Base-by-base conservation (phyloP, 2,113 vertebrate species). In the Sprattus sprattus region DNA sequence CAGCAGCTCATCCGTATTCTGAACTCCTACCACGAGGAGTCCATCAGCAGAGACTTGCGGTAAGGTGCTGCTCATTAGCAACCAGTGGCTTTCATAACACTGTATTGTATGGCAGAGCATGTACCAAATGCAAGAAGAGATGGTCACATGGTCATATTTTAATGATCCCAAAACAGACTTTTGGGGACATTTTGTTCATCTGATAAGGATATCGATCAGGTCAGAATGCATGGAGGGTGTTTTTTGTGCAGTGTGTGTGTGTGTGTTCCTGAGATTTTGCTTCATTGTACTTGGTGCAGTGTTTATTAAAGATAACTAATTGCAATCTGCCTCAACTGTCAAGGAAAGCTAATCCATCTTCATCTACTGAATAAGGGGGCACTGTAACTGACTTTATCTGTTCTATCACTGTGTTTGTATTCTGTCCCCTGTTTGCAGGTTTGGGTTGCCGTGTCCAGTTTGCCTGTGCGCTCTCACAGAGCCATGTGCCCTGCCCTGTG, bases 1-100 rank as follows among this genome's bases (percentile, higher is more conserved):
- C 9, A 90, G 82, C 85, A 91, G 89, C 89, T 95, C 81, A 95
- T 95, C 44, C 91, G 92, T 25, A 92, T 95, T 83, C 93, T 95
- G 64, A 94, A 94, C 25, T 90, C 89, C 0, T 94, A 93, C 85
- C 90, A 94, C 0, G 81, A 90, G 0, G 89, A 95, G 83, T 91
- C 91, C 6, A 89, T 92, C 88, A 86, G 85, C 88, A 86, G 89
- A 44, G 90, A 93, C 0, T 92, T 94, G 57, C 92, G 93, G 95
- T 95, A 88, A 1, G 39, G 28, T 28, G 7, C 64, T 67, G 2
- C 25, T 11, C 32, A 78, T 78, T 71, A 3, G 25, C 25, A 32
- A 15, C 4, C 3, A 32, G 2, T 78, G 1, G 2, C 64, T 67
- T 28, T 39, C 13, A 78, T 32, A 16, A 32, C 32, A 78, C 32